A percentile compares a stretch with the other conserved stretches of the same genome.
Evolutionary conservation across 2,113 vertebrate species (phyloP).

Genomic region (Emydocephalus ijimae): DNA sequence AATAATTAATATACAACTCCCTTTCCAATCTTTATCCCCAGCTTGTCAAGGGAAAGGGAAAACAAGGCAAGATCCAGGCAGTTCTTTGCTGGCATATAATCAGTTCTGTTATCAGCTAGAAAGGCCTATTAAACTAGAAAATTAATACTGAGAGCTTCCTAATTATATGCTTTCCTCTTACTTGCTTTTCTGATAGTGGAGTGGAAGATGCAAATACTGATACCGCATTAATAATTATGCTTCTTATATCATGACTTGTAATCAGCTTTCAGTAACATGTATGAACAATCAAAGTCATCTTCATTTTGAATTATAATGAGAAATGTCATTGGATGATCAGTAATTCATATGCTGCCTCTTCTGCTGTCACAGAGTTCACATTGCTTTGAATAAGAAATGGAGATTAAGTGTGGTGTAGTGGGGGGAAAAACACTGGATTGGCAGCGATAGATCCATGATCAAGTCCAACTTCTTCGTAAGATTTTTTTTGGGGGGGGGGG

Average conservation of each 20-base stretch:
- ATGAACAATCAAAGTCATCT: conserved; percentile 54
- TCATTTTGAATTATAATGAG: conserved; percentile 60
- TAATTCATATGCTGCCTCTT: conserved; percentile 55
- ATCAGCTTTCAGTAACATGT: conserved; percentile 52
- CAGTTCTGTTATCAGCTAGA: conserved; percentile 66
- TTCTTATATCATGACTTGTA: conserved; percentile 60
- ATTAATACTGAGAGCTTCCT: conserved; percentile 69
- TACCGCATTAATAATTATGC: conserved; percentile 59
- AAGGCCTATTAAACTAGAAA: conserved; percentile 69
- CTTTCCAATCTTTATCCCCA: conserved; percentile 4
- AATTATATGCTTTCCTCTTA: conserved; percentile 71
- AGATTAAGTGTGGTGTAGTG: not conserved
- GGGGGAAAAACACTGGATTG: not conserved
- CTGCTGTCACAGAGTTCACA: conserved; percentile 40
- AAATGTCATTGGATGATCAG: conserved; percentile 57
- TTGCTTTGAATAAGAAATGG: conserved; percentile 41
- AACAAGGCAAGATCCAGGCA: conserved; percentile 42
- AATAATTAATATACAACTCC: not conserved
- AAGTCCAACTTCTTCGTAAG: not conserved
- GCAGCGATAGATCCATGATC: not conserved
- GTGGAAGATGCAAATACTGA: conserved; percentile 49
- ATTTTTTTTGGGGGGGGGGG: not conserved
- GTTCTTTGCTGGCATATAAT: conserved; percentile 66
- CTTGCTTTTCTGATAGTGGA: conserved; percentile 59
- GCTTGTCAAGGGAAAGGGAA: conserved; percentile 18